These are phyloP conservation scores for Andrena bucephala DNA, from an alignment of 2,888 invertebrate species.

Conservation along the genomic window DNA sequence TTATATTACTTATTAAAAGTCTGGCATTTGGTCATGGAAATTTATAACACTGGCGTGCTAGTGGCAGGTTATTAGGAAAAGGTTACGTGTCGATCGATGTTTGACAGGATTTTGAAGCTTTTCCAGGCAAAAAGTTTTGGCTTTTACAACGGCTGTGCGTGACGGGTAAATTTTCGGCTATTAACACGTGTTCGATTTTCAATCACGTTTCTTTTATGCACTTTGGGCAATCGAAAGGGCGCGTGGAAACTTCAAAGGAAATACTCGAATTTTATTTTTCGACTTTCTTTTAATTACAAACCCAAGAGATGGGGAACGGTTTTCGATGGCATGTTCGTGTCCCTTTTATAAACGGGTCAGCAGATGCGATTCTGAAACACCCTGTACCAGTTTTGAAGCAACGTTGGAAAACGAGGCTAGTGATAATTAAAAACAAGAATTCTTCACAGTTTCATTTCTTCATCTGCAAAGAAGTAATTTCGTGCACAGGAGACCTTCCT, in stretches of 20 bases:
- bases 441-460: background rate
- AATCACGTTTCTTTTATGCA: background rate
- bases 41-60: background rate
- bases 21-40: too few relatives aligned
- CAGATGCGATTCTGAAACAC: too few relatives aligned
- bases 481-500: background rate
- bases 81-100: slow-evolving; percentile 4
- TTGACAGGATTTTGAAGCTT: slow-evolving; percentile 15
- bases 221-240: background rate
- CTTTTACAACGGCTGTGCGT: background rate
- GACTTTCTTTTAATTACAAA: too few relatives aligned
- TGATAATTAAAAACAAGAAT: too few relatives aligned
- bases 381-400: too few relatives aligned
- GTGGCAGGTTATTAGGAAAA: slow-evolving; percentile 15
- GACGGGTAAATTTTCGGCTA: slow-evolving; percentile 11
- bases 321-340: too few relatives aligned
- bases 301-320: too few relatives aligned
- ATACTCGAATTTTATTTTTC: background rate
- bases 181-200: background rate
- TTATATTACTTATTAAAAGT: too few relatives aligned
- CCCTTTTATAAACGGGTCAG: too few relatives aligned
- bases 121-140: slow-evolving; percentile 18
- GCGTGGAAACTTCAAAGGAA: background rate
- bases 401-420: too few relatives aligned
- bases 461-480: background rate